phyloP scores from a whole-genome alignment of 1,140 invertebrate species.

The Bombus affinis region DNA sequence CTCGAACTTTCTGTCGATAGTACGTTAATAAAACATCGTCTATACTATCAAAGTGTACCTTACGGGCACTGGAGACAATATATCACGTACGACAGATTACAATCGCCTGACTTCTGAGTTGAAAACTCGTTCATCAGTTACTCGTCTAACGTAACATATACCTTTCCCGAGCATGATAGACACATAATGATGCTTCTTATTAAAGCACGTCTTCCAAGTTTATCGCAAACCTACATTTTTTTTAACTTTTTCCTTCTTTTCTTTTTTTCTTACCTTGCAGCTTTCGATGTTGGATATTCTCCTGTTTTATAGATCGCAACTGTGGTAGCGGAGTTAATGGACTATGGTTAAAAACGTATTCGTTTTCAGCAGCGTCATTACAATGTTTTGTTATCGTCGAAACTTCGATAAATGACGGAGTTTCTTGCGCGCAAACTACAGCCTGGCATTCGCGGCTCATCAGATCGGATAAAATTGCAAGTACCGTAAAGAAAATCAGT shows the following conservation, averaged over 20 bases:
- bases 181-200: slow-evolving; percentile 15
- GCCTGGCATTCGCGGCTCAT: not conserved
- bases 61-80: not conserved
- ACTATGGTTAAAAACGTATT: slow-evolving; percentile 34
- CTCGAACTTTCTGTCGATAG: not conserved
- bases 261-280: not conserved
- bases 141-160: not conserved
- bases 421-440: slow-evolving; percentile 12
- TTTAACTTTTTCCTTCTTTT: no score
- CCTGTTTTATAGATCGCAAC: not conserved
- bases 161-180: not conserved
- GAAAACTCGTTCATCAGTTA: not conserved
- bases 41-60: not conserved
- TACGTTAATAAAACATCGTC: not conserved
- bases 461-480: slow-evolving; percentile 8
- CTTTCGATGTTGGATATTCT: not conserved
- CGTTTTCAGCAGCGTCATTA: slow-evolving; percentile 34
- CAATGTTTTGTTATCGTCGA: slow-evolving; percentile 10
- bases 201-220: not conserved
- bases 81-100: slow-evolving; percentile 9
- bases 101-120: not conserved
- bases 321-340: slow-evolving; percentile 26
- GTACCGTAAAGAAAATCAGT: not conserved
- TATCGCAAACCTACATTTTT: not conserved
- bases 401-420: slow-evolving; percentile 37